phyloP scores from a whole-genome alignment of 2,888 invertebrate genomes.

The Napeogenes sylphis region DNA sequence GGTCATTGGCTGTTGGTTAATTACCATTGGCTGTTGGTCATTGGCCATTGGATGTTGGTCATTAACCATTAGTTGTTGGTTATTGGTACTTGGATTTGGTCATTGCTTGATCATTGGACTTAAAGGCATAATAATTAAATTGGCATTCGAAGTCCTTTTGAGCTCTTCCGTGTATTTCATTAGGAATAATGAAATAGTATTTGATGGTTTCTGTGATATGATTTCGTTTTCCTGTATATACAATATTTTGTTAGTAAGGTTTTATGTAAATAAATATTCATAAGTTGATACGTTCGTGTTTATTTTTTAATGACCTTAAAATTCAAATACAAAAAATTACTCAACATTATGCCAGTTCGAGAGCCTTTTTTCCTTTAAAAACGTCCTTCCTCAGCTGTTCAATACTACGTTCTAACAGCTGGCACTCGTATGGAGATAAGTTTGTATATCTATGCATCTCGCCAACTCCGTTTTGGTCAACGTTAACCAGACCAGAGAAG shows the following conservation, averaged over 20 bases:
- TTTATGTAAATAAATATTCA: conserved; percentile 61
- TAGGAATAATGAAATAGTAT: conserved; percentile 18
- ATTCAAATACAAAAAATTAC: neutral
- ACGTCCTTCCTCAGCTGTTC: conserved; percentile 52
- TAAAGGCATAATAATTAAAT: neutral
- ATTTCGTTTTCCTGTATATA: conserved; percentile 55
- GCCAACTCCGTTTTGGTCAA: conserved; percentile 44
- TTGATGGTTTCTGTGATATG: conserved; percentile 62
- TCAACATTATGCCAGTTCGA: conserved; percentile 40
- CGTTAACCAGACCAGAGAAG: conserved; percentile 51
- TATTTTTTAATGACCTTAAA: conserved; percentile 26
- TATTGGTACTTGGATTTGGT: neutral
- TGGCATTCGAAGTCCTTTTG: neutral
- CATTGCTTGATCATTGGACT: too few relatives aligned
- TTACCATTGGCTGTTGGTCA: too few relatives aligned
- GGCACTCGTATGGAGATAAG: conserved; percentile 48
- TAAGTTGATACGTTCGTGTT: conserved; percentile 44
- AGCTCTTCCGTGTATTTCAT: neutral
- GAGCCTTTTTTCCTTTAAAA: conserved; percentile 46
- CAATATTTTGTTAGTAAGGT: conserved; percentile 49
- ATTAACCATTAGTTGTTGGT: neutral
- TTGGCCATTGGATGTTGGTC: too few relatives aligned
- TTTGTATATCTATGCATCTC: conserved; percentile 51
- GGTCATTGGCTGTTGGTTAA: too few relatives aligned
- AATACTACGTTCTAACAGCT: conserved; percentile 51